These are phyloP conservation scores for Phycodurus eques DNA, from an alignment of 2,113 vertebrate species.

Conservation along the genomic window DNA sequence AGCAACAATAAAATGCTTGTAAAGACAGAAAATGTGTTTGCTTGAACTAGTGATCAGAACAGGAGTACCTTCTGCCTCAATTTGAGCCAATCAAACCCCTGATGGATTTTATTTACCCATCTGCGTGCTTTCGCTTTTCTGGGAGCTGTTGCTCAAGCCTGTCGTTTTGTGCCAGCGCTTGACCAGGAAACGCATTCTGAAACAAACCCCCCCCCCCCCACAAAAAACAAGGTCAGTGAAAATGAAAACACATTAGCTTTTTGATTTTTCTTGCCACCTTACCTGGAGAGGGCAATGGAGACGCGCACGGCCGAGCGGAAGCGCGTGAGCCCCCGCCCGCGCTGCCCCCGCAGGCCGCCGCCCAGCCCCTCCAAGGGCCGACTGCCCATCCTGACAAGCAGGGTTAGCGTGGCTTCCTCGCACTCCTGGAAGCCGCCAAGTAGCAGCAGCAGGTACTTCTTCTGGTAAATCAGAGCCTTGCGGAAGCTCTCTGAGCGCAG, in stretches of 20 bases:
- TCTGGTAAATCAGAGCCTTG: slow-evolving; percentile 97
- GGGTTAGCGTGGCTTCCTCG: slow-evolving; percentile 87
- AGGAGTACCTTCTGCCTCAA: too few relatives aligned
- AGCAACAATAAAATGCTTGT: too few relatives aligned
- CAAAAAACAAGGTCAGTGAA: not conserved
- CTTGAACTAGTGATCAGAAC: too few relatives aligned
- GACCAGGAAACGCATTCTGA: slow-evolving; percentile 94
- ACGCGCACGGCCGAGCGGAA: slow-evolving; percentile 90
- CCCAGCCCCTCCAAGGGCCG: slow-evolving; percentile 73
- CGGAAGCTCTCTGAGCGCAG: slow-evolving; percentile 92
- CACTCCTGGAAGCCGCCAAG: slow-evolving; percentile 95
- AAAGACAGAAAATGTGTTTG: too few relatives aligned
- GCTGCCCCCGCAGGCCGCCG: slow-evolving; percentile 65
- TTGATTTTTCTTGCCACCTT: not conserved
- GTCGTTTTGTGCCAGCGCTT: slow-evolving; percentile 88
- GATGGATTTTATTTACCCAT: slow-evolving; percentile 62
- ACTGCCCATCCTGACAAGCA: slow-evolving; percentile 88
- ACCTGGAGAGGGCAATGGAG: slow-evolving; percentile 90
- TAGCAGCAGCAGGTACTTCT: slow-evolving; percentile 92
- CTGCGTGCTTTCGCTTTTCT: slow-evolving; percentile 80
- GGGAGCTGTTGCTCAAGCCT: slow-evolving; percentile 69
- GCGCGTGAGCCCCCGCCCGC: slow-evolving; percentile 78
- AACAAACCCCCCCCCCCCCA: too few relatives aligned
- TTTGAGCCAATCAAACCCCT: too few relatives aligned
- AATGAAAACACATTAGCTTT: not conserved